A percentile compares a stretch with the other conserved stretches of the same genome.
Evolutionary conservation across 1,140 invertebrate species (phyloP).

Genomic region (Anadara kagoshimensis): DNA sequence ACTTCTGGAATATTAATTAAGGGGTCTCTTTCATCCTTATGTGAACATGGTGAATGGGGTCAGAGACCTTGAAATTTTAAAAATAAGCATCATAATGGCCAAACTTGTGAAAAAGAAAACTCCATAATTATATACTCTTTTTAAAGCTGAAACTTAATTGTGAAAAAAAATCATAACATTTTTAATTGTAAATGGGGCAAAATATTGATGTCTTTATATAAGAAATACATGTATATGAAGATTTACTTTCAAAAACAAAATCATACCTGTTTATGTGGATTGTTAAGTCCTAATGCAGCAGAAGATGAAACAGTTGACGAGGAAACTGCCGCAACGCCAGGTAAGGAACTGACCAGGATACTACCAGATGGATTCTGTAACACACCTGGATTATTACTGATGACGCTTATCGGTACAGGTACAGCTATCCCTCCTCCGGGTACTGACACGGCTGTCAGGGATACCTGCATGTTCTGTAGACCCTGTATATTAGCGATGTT

Average conservation of each 20-base stretch:
- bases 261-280: constrained; percentile 11
- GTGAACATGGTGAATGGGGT: too few species aligned
- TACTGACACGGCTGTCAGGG: constrained; percentile 79
- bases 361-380: constrained; percentile 60
- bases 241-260: not conserved
- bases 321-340: constrained; percentile 24
- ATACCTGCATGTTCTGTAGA: constrained; percentile 78
- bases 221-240: too few species aligned
- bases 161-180: too few species aligned
- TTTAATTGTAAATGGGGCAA: too few species aligned
- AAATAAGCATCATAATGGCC: too few species aligned
- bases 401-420: constrained; percentile 69
- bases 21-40: too few species aligned
- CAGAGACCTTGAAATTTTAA: too few species aligned
- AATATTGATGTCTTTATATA: too few species aligned
- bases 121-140: too few species aligned
- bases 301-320: not conserved
- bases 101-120: too few species aligned
- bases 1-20: too few species aligned
- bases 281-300: not conserved
- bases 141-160: too few species aligned
- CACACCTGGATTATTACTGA: constrained; percentile 61
- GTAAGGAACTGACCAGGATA: constrained; percentile 59
- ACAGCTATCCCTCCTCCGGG: constrained; percentile 63
- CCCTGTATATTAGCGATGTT: constrained; percentile 84